phyloP scores from a whole-genome alignment of 2,113 vertebrate genomes.

The Saimiri boliviensis region DNA sequence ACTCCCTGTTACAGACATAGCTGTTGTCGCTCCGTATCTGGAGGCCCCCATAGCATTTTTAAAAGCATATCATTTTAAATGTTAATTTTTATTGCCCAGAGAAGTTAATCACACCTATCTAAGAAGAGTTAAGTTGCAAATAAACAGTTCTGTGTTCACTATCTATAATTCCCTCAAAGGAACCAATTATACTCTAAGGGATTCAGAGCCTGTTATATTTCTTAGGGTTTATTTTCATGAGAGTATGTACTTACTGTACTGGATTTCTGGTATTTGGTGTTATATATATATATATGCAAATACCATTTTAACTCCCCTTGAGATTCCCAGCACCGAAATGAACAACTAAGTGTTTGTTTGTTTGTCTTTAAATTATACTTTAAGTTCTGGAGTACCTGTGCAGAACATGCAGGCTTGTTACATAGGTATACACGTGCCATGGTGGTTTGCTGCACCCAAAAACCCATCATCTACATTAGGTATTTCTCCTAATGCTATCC shows the following conservation, averaged over 20 bases:
- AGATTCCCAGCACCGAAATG: neutral
- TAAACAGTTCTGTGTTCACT: slow-evolving; percentile 77
- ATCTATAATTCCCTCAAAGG: slow-evolving; percentile 80
- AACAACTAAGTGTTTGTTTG: neutral
- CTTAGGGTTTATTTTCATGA: slow-evolving; percentile 73
- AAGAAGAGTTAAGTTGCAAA: slow-evolving; percentile 82
- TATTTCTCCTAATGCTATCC: no score
- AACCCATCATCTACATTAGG: no score
- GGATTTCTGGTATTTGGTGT: slow-evolving; percentile 39
- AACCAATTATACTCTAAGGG: slow-evolving; percentile 58
- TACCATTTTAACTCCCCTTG: neutral
- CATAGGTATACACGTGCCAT: no score
- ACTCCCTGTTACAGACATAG: slow-evolving; percentile 39
- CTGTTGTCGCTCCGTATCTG: slow-evolving; percentile 56
- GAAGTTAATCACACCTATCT: slow-evolving; percentile 80
- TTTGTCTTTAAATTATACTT: no score
- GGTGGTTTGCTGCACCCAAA: no score
- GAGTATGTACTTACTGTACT: slow-evolving; percentile 46
- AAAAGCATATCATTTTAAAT: slow-evolving; percentile 77
- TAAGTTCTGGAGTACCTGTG: no score
- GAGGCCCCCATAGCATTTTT: slow-evolving; percentile 71
- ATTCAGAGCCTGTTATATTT: slow-evolving; percentile 65
- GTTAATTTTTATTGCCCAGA: slow-evolving; percentile 81
- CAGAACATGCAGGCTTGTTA: no score
- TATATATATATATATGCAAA: neutral